A percentile compares a stretch with the other conserved stretches of the same genome.
Conservation (phyloP, 1,140 invertebrate species). For the Drosophila sp. region DNA sequence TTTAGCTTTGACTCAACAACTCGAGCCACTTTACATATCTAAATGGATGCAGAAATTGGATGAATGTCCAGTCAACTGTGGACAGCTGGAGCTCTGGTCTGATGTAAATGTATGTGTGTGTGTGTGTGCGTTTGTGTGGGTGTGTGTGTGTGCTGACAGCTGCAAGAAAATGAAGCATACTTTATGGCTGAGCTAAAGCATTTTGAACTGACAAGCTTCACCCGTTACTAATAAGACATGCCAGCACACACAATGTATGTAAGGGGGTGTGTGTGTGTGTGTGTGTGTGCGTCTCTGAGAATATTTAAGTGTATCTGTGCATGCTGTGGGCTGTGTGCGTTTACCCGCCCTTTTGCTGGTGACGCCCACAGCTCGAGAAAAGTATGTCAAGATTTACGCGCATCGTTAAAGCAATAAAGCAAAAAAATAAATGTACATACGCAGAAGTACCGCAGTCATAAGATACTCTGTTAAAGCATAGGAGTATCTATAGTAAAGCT, state of each 20-base stretch:
- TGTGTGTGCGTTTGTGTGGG: constrained; percentile 1
- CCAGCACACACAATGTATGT: constrained; percentile 11
- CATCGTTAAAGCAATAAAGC: constrained; percentile 76
- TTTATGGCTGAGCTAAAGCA: constrained; percentile 45
- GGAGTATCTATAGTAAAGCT: too few relatives aligned
- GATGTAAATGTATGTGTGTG: constrained; percentile 18
- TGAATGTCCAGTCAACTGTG: constrained; percentile 54
- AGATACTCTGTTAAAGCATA: constrained; percentile 13
- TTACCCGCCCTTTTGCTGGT: constrained; percentile 23
- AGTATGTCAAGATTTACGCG: constrained; percentile 82
- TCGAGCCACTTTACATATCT: constrained; percentile 50
- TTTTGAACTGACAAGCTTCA: constrained; percentile 32
- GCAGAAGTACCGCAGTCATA: neutral
- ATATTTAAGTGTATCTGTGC: neutral
- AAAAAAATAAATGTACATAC: constrained; percentile 42
- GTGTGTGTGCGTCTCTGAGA: neutral
- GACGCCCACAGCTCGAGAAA: constrained; percentile 43
- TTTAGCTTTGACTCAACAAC: constrained; percentile 25
- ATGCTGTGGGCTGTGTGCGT: constrained; percentile 8
- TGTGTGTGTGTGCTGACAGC: constrained; percentile 23
- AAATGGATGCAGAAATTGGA: constrained; percentile 51
- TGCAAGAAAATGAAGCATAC: constrained; percentile 48
- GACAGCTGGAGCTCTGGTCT: constrained; percentile 47
- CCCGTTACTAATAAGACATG: constrained; percentile 61
- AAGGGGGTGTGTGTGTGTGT: neutral